Evolutionary conservation across 2,888 invertebrate genomes (phyloP), one percentile per base, ranked within the genome.

Genomic region (Pristionchus mayeri): DNA sequence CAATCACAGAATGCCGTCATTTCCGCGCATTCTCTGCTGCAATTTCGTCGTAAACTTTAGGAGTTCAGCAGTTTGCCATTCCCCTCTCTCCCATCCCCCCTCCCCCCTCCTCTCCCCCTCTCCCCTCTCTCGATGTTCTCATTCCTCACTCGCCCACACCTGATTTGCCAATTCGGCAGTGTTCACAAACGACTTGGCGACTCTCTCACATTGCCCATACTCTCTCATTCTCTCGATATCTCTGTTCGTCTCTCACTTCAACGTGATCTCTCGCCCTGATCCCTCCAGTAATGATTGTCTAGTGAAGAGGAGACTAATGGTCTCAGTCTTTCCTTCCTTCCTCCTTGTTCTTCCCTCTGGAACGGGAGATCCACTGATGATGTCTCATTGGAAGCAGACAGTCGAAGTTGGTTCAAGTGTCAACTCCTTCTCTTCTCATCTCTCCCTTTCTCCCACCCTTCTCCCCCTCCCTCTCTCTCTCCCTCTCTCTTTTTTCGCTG

Each of bases 221-320:
- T 54, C 57, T 80, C 80, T 44, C 48, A 27, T 24, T 44, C n/a
- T 57, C 40, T 34, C 44, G 24, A 37, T 80, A 24, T 57, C 60
- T 44, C 80, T 80, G 34, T 13, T 27, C 1, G n/a, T 40, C 44
- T 57, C 80, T 80, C 80, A 18, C 30, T 34, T 78, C 21, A 0
- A 9, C 30, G 0, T 37, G 24, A 6, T 54, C 44, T 57, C 57
- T 60, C 18, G 3, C 13, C 9, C 37, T 40, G 37, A 44, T 24
- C 57, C 79, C 34, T 40, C 76, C 21, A 52, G 30, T 79, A 30
- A 50, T 79, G 40, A 54, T 52, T 79, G 37, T 34, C 71, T 7
- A 11, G 52, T 9, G 37, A 18, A 34, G 34, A 24, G 4, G 7
- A n/a, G 50, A 54, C 44, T 52, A 34, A 50, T 37, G 37, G 37